Conservation (phyloP, 2,113 vertebrate species). For the human region DNA sequence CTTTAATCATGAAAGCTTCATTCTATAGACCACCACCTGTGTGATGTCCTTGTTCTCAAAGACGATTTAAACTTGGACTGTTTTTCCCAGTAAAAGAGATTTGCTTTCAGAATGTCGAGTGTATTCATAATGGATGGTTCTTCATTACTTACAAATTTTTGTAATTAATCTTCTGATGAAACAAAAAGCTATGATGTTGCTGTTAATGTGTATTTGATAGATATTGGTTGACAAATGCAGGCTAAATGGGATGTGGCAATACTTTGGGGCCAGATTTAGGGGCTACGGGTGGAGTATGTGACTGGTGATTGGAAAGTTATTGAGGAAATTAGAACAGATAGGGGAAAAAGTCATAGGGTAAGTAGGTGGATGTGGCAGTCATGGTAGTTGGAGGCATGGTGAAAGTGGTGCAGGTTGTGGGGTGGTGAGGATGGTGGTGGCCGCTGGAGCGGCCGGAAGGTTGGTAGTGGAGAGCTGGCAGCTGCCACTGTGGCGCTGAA, state of each 20-base stretch:
- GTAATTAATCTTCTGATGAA: neutral
- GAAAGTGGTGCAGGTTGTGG: neutral
- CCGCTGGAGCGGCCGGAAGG: no score
- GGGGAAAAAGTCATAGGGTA: neutral
- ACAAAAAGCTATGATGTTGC: neutral
- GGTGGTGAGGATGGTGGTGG: neutral
- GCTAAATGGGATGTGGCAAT: neutral
- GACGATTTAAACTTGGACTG: neutral
- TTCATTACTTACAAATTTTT: neutral
- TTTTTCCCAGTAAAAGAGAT: neutral
- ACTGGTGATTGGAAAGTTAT: neutral
- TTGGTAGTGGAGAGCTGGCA: neutral
- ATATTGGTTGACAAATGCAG: neutral
- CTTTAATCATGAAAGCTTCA: neutral
- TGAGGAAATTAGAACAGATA: neutral
- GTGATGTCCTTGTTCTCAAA: neutral
- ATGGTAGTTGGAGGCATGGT: neutral
- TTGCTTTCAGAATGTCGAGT: neutral
- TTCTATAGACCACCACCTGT: neutral
- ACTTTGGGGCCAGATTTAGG: neutral
- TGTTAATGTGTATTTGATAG: neutral
- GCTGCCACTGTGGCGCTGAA: rapidly evolving
- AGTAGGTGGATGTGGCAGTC: neutral
- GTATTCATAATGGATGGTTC: neutral
- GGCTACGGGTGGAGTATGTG: neutral